phyloP scores from a whole-genome alignment of 2,113 vertebrate species.

The Paradoxurus hermaphroditus region DNA sequence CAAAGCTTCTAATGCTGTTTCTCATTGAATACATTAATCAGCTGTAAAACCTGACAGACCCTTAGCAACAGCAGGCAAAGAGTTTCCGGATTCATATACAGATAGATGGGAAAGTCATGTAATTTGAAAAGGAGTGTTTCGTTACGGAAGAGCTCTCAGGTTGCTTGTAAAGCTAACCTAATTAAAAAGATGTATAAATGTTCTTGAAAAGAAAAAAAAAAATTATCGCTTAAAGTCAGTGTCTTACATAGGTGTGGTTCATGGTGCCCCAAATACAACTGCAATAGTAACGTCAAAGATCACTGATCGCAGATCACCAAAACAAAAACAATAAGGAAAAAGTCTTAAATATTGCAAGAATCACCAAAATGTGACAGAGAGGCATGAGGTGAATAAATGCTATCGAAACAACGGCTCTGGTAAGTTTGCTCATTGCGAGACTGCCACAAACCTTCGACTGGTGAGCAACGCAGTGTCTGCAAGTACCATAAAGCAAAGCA shows the following conservation, averaged over 20 bases:
- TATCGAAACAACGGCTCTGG: not conserved
- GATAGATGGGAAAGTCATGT: constrained; percentile 82
- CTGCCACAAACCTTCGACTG: not conserved
- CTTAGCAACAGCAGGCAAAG: constrained; percentile 82
- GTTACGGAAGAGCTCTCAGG: constrained; percentile 83
- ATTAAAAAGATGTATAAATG: constrained; percentile 87
- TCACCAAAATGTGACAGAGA: not conserved
- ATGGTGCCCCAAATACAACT: not conserved
- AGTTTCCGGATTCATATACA: constrained; percentile 81
- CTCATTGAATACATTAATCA: constrained; percentile 83
- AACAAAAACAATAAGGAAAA: not conserved
- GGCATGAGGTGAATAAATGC: not conserved
- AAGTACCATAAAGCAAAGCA: not conserved
- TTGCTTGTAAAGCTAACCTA: constrained; percentile 88
- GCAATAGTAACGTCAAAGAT: not conserved
- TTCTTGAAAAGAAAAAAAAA: constrained; percentile 84
- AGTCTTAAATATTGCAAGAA: not conserved
- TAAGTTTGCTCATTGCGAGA: not conserved
- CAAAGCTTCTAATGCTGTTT: constrained; percentile 84
- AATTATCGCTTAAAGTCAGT: not conserved
- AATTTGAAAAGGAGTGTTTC: constrained; percentile 83
- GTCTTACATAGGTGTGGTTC: not conserved
- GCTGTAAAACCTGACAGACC: constrained; percentile 82
- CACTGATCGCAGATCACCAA: not conserved
- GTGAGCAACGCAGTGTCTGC: not conserved